Conservation (phyloP, 2,888 invertebrate species). For the Selenia dentaria region DNA sequence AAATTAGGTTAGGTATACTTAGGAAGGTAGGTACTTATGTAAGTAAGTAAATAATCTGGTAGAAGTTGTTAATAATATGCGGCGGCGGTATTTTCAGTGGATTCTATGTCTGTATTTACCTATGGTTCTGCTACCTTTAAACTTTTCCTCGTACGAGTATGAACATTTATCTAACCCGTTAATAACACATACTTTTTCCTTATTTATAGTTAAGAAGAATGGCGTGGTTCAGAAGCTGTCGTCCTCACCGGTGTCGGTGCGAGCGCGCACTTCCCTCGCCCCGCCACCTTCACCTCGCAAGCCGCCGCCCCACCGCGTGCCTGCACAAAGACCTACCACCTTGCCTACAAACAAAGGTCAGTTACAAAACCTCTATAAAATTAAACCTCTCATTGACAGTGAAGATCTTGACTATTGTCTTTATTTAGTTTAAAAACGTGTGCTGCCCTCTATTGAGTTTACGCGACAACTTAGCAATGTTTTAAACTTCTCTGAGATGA, state of each 20-base stretch:
- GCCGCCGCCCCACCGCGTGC: slow-evolving; percentile 62
- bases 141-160: too few relatives aligned
- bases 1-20: too few relatives aligned
- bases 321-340: slow-evolving; percentile 73
- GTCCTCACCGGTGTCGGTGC: slow-evolving; percentile 72
- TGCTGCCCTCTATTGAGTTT: slow-evolving; percentile 29
- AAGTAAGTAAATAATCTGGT: too few relatives aligned
- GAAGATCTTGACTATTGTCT: neutral
- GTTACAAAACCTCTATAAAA: slow-evolving; percentile 16
- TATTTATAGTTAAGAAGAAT: slow-evolving; percentile 76
- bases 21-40: too few relatives aligned
- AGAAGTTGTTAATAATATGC: too few relatives aligned
- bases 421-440: slow-evolving; percentile 1
- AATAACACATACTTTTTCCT: neutral
- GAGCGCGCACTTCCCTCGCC: slow-evolving; percentile 67
- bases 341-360: slow-evolving; percentile 73
- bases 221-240: slow-evolving; percentile 76
- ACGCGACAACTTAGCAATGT: too few relatives aligned
- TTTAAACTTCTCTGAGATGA: neutral
- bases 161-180: neutral
- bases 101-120: too few relatives aligned
- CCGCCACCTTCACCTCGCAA: slow-evolving; percentile 74
- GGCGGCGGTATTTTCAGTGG: too few relatives aligned
- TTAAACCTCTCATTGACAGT: neutral
- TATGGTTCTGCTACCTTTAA: too few relatives aligned